A percentile compares a stretch with the other conserved stretches of the same genome.
These are phyloP conservation scores for Ganaspis sp. DNA, from an alignment of 1,140 invertebrate genomes.

Conservation along the genomic window DNA sequence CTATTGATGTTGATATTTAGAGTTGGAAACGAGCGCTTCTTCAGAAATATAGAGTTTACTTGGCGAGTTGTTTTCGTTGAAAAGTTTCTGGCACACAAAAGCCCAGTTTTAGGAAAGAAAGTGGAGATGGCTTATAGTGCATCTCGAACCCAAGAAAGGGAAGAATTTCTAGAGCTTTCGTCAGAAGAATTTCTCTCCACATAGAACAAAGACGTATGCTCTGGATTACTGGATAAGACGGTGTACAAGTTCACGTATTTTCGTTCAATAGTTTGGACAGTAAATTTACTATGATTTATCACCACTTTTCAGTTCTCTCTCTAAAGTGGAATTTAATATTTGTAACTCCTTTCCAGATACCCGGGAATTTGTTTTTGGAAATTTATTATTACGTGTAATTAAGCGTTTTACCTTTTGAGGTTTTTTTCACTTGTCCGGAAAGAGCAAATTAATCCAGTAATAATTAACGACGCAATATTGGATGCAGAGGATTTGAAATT, in stretches of 20 bases:
- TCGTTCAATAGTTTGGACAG: constrained; percentile 10
- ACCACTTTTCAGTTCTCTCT: background rate
- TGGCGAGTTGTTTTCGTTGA: constrained; percentile 6
- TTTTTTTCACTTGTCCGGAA: background rate
- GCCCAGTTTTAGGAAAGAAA: constrained; percentile 23
- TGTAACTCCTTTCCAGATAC: too few relatives aligned
- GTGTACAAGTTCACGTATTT: constrained; percentile 43
- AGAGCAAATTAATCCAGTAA: background rate
- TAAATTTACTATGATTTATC: constrained; percentile 31
- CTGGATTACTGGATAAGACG: constrained; percentile 32
- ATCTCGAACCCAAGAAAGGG: background rate
- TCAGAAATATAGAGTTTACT: background rate
- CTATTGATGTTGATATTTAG: background rate
- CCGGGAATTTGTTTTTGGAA: too few relatives aligned
- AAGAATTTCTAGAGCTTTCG: constrained; percentile 18
- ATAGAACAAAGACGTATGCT: constrained; percentile 28
- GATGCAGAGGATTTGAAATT: background rate
- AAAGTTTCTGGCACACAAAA: constrained; percentile 15
- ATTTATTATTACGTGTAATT: too few relatives aligned
- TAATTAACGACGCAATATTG: background rate
- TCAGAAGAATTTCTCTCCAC: constrained; percentile 5
- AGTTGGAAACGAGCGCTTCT: background rate
- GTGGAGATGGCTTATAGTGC: constrained; percentile 4
- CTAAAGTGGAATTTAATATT: constrained; percentile 2
- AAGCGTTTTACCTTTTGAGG: background rate